Base-by-base conservation (phyloP, 1,140 invertebrate genomes). In the Hypsibius dujardini region DNA sequence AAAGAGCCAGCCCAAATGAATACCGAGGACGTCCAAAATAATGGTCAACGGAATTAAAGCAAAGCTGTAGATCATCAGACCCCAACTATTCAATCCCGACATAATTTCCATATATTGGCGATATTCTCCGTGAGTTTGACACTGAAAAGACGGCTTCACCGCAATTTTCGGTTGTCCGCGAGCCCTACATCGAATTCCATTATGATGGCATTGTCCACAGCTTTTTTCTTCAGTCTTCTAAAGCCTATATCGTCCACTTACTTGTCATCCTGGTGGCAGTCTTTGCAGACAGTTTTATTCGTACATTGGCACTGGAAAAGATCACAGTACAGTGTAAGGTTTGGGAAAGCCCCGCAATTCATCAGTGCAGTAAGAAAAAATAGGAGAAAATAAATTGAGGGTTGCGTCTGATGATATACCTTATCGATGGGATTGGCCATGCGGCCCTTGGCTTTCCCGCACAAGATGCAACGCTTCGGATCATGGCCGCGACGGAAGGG, bases 401-500 rank as follows among this genome's bases (percentile, higher is more conserved):
- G 50, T 7, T 56, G n/a, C 7, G n/a, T 12, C 50, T 56, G n/a
- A 12, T n/a, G n/a, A 12, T 56, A 56, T 56, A 56, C 50, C 50
- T 77, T 78, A 72, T 80, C 76, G 45, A 40, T 76, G 73, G 76
- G 75, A 62, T 78, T 77, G 1, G 79, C 77, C 72, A 76, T 75
- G n/a, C 77, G 71, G 56, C 79, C 79, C 28, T 77, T 71, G 1
- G 74, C 74, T 69, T 75, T 76, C 1, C 78, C 80, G 73, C 80
- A 81, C n/a, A 81, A 71, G 2, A 81, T 76, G 74, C 80, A 81
- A 69, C 76, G 76, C 73, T 79, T 79, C 46, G 77, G 74, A 71
- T 80, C 79, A 2, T 75, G 73, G 0, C 76, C 75, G 40, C 72
- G 60, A 46, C 79, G 72, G 73, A 76, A 80, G 7, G 80, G 79